Evolutionary conservation across 2,797 vertebrate species (phyloP), one percentile per base, ranked within the genome.

Genomic region (Sebastes aleutianus): DNA sequence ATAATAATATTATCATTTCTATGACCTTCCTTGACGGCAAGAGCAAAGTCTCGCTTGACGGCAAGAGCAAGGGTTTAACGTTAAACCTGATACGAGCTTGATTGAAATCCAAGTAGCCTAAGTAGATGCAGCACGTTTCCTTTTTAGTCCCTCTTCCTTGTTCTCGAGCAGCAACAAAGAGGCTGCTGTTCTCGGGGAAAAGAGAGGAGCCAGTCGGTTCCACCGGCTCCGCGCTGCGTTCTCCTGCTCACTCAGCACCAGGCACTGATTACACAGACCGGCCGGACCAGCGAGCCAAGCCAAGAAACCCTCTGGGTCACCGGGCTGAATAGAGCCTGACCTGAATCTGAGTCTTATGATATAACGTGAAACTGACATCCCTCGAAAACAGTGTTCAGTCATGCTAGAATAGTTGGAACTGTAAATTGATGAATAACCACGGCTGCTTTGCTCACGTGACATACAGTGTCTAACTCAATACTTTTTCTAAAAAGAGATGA

Each of bases 131-230:
- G 66, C 67, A 20, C 3, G 20, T 87, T 87, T 80, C 77, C 58
- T 75, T 68, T 86, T 82, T 22, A 72, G 76, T 68, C 74, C 54
- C 20, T 47, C 43, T 24, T 69, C 68, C 71, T 74, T 69, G 79
- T 63, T 70, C 75, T 78, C 1, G 4, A 22, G 64, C 4, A 22
- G 64, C 77, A 89, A 95, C 93, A 95, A 95, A 93, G 93, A 85
- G 68, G 34, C 76, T 29, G 84, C 87, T 95, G 91, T 95, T 92
- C 85, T 80, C 54, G 1, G 58, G 64, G 72, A 71, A 54, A 70
- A n/a, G 61, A 76, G 74, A 75, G 84, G 31, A 80, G 77, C 77
- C 72, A 36, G 86, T 34, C 58, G 64, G 61, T 54, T 68, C 74
- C 56, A 6, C 6, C 61, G 0, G 70, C 76, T 77, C 72, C 27